These are phyloP conservation scores for Eptesicus fuscus DNA, from an alignment of 2,113 vertebrate species.

Conservation along the genomic window DNA sequence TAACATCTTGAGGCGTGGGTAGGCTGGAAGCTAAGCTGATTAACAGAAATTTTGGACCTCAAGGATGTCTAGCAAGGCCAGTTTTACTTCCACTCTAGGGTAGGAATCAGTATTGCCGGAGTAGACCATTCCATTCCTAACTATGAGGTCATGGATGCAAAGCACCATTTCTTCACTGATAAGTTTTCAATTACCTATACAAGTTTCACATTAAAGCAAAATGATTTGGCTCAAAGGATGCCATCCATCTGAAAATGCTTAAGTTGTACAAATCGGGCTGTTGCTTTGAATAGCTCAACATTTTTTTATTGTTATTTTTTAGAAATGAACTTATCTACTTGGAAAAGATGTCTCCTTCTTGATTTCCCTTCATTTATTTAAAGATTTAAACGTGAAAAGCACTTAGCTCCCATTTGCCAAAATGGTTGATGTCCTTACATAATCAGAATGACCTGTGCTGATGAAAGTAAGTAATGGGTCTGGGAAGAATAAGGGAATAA, in stretches of 20 bases:
- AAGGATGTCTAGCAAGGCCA: not conserved
- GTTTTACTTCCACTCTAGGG: not conserved
- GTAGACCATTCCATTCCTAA: not conserved
- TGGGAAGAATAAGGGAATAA: constrained; percentile 37
- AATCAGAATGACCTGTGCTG: constrained; percentile 44
- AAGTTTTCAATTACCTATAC: not conserved
- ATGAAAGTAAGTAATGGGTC: not conserved
- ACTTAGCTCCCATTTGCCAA: constrained; percentile 64
- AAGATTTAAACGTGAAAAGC: constrained; percentile 69
- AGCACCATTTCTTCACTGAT: not conserved
- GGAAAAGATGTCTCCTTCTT: constrained; percentile 30
- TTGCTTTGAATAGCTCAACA: not conserved
- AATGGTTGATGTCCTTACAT: constrained; percentile 58
- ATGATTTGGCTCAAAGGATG: not conserved
- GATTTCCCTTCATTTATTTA: constrained; percentile 58
- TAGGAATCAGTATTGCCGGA: not conserved
- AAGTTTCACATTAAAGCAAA: not conserved
- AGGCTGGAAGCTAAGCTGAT: not conserved
- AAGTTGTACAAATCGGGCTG: not conserved
- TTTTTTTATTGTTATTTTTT: not conserved
- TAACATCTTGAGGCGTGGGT: not conserved
- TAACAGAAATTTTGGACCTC: not conserved
- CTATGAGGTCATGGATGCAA: not conserved
- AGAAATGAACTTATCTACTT: constrained; percentile 13
- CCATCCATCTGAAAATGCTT: not conserved